A percentile compares a stretch with the other conserved stretches of the same genome.
These are phyloP conservation scores for Mormyrops attenuatus DNA, from an alignment of 2,797 vertebrate species.

Conservation along the genomic window DNA sequence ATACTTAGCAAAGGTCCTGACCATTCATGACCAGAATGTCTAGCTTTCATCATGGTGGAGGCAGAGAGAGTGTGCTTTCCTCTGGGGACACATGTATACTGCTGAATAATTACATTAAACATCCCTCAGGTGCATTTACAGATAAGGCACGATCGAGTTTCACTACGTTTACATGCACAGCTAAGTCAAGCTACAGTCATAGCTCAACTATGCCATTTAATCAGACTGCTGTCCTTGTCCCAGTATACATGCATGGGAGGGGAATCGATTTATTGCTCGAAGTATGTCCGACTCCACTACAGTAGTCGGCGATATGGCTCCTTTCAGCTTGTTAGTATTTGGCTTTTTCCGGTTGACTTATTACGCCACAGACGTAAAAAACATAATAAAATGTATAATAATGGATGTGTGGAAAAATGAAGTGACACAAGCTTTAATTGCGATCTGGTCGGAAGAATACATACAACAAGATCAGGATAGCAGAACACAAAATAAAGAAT, in stretches of 20 bases:
- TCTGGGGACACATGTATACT: not conserved
- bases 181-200: not conserved
- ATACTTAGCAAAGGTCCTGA: conserved; percentile 32
- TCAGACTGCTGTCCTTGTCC: not conserved
- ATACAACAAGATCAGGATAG: no score
- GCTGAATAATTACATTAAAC: not conserved
- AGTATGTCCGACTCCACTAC: not conserved
- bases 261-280: not conserved
- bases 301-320: not conserved
- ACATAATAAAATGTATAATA: no score
- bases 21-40: conserved; percentile 12
- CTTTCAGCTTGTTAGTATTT: not conserved
- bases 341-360: no score
- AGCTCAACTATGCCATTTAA: not conserved
- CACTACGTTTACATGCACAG: not conserved
- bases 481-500: no score
- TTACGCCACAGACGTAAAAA: no score
- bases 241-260: not conserved
- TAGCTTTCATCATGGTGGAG: conserved; percentile 22
- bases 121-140: not conserved
- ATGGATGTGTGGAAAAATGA: no score
- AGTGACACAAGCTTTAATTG: no score
- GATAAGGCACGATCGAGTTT: not conserved
- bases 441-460: no score
- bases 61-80: not conserved